Evolutionary conservation across 2,888 invertebrate species (phyloP), one percentile per base, ranked within the genome.

Genomic region (Lucinisca nassula): DNA sequence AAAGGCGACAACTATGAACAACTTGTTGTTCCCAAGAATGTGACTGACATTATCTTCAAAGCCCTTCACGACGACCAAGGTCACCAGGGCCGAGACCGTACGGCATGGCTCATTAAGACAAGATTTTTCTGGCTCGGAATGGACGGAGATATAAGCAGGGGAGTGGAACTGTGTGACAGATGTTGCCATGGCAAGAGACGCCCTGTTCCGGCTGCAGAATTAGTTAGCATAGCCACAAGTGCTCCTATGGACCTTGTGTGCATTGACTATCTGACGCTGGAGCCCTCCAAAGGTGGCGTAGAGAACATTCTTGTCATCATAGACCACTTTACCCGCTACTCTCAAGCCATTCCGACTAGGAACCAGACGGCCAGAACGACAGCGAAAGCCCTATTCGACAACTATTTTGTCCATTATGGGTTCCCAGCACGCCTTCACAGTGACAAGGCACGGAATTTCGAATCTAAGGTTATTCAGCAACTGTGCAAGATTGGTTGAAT

Each of bases 371-470:
- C 82, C 1, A 78, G 70, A 40, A 81, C 85, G 27, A 82, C 81
- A 35, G 72, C 88, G 6, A 67, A n/a, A 51, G 24, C 8, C 14
- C 49, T 82, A 30, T 75, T 70, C 32, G 27, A 70, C 37, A 73
- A 75, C 30, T 87, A 81, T 32, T 37, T 84, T 8, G 51, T 80
- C 12, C 74, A 78, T 27, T 87, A 79, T 35, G 84, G 87, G 21
- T 61, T 89, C 40, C 87, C 84, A 3, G 27, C 58, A 40, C 40
- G 78, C 0, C 58, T 89, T 4, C 89, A 87, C 38, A 72, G 70
- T n/a, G 87, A 89, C 27, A 72, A 84, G 40, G 89, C 84, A 21
- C 51, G 70, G 4, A 83, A 86, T 14, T 85, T 89, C 55, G 83
- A 80, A 30, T 51, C 75, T 3, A n/a, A 35, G 0, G 27, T 84